Evolutionary conservation across 2,113 vertebrate genomes (phyloP), one percentile per base, ranked within the genome.

Genomic region (Lethenteron reissneri): DNA sequence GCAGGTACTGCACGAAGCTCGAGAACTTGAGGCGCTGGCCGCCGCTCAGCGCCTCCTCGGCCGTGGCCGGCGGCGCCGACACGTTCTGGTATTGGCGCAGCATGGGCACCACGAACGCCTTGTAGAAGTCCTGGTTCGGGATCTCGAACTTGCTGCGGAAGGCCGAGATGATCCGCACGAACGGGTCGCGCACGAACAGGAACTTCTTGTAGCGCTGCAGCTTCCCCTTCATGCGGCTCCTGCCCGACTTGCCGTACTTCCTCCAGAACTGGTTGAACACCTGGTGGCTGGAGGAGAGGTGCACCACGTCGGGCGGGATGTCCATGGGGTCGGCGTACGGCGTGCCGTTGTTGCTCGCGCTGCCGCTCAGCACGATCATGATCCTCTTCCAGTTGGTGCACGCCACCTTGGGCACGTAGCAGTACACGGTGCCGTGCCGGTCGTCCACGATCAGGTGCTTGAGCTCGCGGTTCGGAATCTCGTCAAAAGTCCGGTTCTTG

Each of bases 211-310:
- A 99, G 70, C 92, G 96, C 78, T 90, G 87, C 74, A 99, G 83
- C 74, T 91, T 95, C 75, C 91, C 80, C 81, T 91, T 92, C 91
- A 99, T 96, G 72, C 96, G 84, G 78, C 94, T 89, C n/a, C 84
- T 83, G 0, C 90, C 89, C 74, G 96, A 87, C 75, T 86, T 87
- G 2, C 92, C 90, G 0, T 99, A 96, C 71, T 89, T 89, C 13
- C 88, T 89, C 91, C 90, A 97, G 82, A 97, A 97, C 75, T 94
- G 92, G 81, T 85, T 95, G 80, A 99, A 90, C 1, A 91, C 96
- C 75, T 95, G 83, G 81, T 99, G 94, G 71, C 86, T 81, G 84
- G 84, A 95, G 79, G 78, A 80, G 80, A 94, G 91, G 83, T 99
- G 94, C 62, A 92, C 84, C 1, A 85, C 80, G 2, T 89, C 85